Conservation (phyloP, 1,140 invertebrate genomes). For the Philopotamus ludificatus region DNA sequence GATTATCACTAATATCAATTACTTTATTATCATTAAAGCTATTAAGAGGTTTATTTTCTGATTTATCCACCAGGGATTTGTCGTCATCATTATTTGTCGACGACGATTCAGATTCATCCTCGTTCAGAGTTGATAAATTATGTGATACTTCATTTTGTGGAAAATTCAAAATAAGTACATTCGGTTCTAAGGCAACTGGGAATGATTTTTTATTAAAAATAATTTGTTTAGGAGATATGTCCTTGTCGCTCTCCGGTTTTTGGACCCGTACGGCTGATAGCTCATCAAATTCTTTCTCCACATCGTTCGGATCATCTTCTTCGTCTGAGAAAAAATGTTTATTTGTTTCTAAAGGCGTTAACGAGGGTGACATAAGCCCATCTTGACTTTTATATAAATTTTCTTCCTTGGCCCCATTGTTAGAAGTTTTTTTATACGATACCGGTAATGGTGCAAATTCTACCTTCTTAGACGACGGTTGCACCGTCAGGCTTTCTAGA, state of each 20-base stretch:
- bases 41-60: neutral
- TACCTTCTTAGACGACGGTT: constrained; percentile 23
- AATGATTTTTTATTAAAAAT: constrained; percentile 36
- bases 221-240: constrained; percentile 33
- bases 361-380: constrained; percentile 28
- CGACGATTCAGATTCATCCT: constrained; percentile 48
- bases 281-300: constrained; percentile 52
- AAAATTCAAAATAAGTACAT: constrained; percentile 45
- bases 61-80: neutral
- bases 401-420: constrained; percentile 8
- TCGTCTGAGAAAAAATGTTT: constrained; percentile 45
- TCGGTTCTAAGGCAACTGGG: constrained; percentile 46
- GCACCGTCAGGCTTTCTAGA: constrained; percentile 45
- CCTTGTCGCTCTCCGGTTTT: constrained; percentile 42
- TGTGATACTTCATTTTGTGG: constrained; percentile 43
- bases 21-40: constrained; percentile 1
- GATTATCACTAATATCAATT: neutral
- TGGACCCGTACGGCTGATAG: constrained; percentile 48
- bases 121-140: constrained; percentile 50
- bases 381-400: constrained; percentile 18
- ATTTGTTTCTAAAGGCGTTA: constrained; percentile 49
- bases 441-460: constrained; percentile 37
- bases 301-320: constrained; percentile 41
- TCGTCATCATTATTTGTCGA: neutral
- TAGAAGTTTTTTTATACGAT: constrained; percentile 4